These are phyloP conservation scores for Holacanthella duospinosa DNA, from an alignment of 2,888 invertebrate genomes.

Conservation along the genomic window DNA sequence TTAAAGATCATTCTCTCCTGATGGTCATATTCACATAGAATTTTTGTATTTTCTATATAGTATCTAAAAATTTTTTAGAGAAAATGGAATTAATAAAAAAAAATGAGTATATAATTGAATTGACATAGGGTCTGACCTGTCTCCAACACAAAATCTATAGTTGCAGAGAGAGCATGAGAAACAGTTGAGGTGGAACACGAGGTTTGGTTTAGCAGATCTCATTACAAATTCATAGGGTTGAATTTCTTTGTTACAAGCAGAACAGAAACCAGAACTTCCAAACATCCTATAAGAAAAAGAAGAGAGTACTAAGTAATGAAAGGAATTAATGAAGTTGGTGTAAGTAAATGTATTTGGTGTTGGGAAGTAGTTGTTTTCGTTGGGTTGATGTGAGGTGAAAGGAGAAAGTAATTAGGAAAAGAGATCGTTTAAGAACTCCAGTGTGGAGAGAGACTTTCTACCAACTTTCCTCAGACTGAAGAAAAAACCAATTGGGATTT, in stretches of 20 bases:
- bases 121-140: conserved; percentile 42
- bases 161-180: conserved; percentile 98
- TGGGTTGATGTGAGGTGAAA: background rate
- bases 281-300: conserved; percentile 59
- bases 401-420: conserved; percentile 1
- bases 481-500: conserved; percentile 33
- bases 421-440: background rate
- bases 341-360: no score
- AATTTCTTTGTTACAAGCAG: conserved; percentile 94
- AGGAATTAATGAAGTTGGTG: background rate
- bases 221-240: conserved; percentile 99
- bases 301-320: conserved; percentile 8
- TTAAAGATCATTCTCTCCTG: conserved; percentile 91
- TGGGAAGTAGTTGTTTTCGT: background rate
- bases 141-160: conserved; percentile 97
- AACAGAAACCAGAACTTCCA: conserved; percentile 90
- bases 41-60: conserved; percentile 85
- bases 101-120: background rate
- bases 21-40: conserved; percentile 91
- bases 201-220: conserved; percentile 70
- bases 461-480: conserved; percentile 12
- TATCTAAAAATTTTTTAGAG: conserved; percentile 50
- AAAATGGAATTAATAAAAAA: background rate
- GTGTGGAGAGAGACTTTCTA: background rate
- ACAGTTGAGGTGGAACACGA: conserved; percentile 95